A percentile compares a stretch with the other conserved stretches of the same genome.
Evolutionary conservation across 2,113 vertebrate species (phyloP).

Genomic region (Irena cyanogastra): DNA sequence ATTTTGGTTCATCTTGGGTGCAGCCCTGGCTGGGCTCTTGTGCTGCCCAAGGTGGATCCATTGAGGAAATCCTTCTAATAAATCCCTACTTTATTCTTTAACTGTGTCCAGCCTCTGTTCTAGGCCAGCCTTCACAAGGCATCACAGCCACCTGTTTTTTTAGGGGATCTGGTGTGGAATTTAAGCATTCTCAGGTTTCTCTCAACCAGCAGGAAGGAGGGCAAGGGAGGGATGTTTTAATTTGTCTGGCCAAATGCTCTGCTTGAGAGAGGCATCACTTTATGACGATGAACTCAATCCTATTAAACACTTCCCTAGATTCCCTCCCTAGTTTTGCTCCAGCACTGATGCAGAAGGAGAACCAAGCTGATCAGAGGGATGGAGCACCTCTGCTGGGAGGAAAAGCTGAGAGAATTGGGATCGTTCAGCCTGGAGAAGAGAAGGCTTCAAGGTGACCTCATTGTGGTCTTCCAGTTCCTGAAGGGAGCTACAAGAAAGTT

Average conservation of each 20-base stretch:
- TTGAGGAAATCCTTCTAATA: not conserved
- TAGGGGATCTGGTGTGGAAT: not conserved
- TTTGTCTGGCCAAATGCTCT: not conserved
- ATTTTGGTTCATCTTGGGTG: not conserved
- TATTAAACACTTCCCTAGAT: not conserved
- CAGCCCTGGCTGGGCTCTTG: not conserved
- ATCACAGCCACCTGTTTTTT: not conserved
- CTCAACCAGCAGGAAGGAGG: not conserved
- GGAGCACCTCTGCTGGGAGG: not conserved
- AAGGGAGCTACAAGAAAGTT: not conserved
- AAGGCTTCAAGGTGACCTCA: not conserved
- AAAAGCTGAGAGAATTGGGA: not conserved
- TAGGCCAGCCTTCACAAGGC: not conserved
- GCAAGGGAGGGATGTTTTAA: not conserved
- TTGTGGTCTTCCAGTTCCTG: rapidly evolving
- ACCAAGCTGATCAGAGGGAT: not conserved
- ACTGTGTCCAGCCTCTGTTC: not conserved
- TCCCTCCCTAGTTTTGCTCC: not conserved
- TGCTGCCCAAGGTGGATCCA: not conserved
- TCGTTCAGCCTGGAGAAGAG: not conserved
- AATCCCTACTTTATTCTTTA: not conserved
- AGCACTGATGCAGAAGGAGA: not conserved
- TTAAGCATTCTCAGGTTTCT: not conserved
- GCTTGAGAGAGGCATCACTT: not conserved
- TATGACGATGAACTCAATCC: not conserved